Conservation (phyloP, 1,140 invertebrate genomes). For the Platorchestia sp. region DNA sequence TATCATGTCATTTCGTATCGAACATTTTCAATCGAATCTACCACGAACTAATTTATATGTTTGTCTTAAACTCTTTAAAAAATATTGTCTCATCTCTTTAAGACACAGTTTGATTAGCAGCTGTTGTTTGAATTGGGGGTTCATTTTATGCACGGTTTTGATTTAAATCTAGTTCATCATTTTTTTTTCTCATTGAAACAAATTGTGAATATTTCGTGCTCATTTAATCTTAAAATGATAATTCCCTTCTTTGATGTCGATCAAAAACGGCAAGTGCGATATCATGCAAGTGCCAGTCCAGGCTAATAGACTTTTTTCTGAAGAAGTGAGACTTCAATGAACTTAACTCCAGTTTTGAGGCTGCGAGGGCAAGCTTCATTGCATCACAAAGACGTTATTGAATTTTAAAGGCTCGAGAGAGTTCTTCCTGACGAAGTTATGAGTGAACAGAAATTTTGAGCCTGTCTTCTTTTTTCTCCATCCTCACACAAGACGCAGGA, state of each 20-base stretch:
- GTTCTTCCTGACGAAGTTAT: slow-evolving; percentile 3
- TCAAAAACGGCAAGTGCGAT: neutral
- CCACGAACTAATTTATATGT: too few relatives aligned
- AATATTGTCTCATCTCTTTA: too few relatives aligned
- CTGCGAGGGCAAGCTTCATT: slow-evolving; percentile 24
- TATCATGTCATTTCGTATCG: too few relatives aligned
- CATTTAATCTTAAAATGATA: neutral
- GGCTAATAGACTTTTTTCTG: neutral
- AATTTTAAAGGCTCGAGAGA: slow-evolving; percentile 9
- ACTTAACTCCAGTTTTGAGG: slow-evolving; percentile 18
- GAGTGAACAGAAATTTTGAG: neutral
- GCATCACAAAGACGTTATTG: slow-evolving; percentile 39
- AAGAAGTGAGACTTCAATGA: neutral
- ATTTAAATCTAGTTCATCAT: neutral
- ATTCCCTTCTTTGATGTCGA: neutral
- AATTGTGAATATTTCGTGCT: neutral
- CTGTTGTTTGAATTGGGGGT: too few relatives aligned
- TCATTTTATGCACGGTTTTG: too few relatives aligned
- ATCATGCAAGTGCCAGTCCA: too few relatives aligned
- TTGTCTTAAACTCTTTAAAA: too few relatives aligned
- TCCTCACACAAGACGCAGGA: neutral
- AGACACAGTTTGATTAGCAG: too few relatives aligned
- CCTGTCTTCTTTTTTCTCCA: neutral
- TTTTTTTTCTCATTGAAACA: neutral
- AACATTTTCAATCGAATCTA: too few relatives aligned